phyloP scores from a whole-genome alignment of 2,113 vertebrate species.

The Miniopterus natalensis region DNA sequence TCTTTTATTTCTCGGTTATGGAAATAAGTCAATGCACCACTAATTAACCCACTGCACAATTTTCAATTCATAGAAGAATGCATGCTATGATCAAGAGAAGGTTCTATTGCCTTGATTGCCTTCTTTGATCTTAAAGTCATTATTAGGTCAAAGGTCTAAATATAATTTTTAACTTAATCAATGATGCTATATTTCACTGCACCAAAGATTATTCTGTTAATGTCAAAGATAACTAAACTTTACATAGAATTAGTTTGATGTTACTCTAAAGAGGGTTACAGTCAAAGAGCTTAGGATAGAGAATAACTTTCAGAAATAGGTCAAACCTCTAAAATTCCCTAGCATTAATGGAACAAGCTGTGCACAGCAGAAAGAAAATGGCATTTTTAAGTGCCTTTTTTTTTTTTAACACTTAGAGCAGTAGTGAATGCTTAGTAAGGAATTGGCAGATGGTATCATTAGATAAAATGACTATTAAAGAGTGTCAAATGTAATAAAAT shows the following conservation, averaged over 20 bases:
- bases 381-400: not conserved
- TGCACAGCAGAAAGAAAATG: constrained; percentile 64
- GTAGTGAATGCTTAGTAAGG: constrained; percentile 43
- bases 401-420: constrained; percentile 47
- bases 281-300: constrained; percentile 26
- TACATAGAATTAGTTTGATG: constrained; percentile 55
- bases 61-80: constrained; percentile 9
- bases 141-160: constrained; percentile 52
- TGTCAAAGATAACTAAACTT: constrained; percentile 62
- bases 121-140: constrained; percentile 55
- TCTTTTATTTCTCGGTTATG: not conserved
- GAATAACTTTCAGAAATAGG: constrained; percentile 74
- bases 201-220: constrained; percentile 33
- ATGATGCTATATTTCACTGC: constrained; percentile 53
- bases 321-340: constrained; percentile 68
- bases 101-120: not conserved
- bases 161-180: constrained; percentile 67
- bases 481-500: constrained; percentile 36
- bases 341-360: constrained; percentile 53
- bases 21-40: not conserved
- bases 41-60: not conserved
- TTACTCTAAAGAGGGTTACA: constrained; percentile 4
- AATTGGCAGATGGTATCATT: constrained; percentile 68
- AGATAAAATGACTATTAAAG: constrained; percentile 61
- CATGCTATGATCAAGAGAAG: not conserved